These are phyloP conservation scores for Sylvilagus bachmani DNA, from an alignment of 2,113 vertebrate species.

Conservation along the genomic window DNA sequence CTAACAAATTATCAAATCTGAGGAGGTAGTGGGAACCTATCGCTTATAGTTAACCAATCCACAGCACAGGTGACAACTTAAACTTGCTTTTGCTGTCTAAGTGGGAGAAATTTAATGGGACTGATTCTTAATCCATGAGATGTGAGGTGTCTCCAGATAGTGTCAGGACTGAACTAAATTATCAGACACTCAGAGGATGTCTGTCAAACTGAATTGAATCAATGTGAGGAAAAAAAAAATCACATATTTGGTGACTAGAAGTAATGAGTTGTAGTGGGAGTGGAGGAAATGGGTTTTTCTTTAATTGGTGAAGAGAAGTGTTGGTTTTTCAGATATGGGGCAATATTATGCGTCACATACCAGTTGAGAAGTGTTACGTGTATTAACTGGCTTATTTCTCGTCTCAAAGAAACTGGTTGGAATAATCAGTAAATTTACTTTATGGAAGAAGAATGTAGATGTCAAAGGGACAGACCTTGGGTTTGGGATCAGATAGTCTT, in stretches of 20 bases:
- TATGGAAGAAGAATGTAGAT: slow-evolving; percentile 12
- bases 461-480: background rate
- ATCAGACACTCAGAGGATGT: background rate
- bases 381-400: background rate
- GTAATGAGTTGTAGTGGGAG: background rate
- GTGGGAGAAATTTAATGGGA: background rate
- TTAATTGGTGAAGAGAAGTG: background rate
- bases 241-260: background rate
- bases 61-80: background rate
- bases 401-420: background rate
- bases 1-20: background rate
- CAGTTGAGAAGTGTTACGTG: background rate
- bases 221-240: background rate
- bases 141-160: background rate
- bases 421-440: background rate
- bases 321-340: background rate
- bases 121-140: background rate
- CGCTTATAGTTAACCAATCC: background rate
- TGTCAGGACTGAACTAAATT: background rate
- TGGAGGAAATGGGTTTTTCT: background rate
- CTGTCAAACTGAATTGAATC: background rate
- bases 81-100: background rate
- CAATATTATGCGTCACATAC: background rate
- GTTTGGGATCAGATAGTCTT: background rate
- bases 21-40: background rate